Conservation (phyloP, 2,888 invertebrate species). For the Subacronicta megacephala region DNA sequence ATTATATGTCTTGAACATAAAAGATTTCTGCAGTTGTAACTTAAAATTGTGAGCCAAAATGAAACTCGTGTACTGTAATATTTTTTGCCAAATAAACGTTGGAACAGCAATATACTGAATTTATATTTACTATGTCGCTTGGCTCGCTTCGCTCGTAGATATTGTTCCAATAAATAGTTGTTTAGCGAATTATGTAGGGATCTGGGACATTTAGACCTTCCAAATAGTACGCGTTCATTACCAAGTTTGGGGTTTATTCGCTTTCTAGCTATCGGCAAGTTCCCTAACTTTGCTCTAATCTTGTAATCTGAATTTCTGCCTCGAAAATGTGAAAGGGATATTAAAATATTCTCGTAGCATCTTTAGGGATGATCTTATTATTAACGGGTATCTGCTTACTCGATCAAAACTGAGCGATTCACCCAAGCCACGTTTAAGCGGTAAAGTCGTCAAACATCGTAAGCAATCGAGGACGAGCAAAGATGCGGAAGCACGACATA, state of each 20-base stretch:
- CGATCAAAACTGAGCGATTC: conserved; percentile 35
- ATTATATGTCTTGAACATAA: conserved; percentile 18
- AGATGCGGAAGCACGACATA: conserved; percentile 63
- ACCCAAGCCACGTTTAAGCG: conserved; percentile 48
- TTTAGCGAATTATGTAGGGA: conserved; percentile 53
- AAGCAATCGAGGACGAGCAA: conserved; percentile 41
- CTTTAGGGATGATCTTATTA: conserved; percentile 46
- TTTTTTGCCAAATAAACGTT: conserved; percentile 63
- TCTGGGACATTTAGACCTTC: conserved; percentile 41
- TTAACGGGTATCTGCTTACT: conserved; percentile 30
- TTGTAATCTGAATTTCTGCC: conserved; percentile 21
- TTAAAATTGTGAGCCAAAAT: conserved; percentile 47
- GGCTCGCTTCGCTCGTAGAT: conserved; percentile 56
- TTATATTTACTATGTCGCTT: conserved; percentile 62
- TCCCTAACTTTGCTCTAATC: conserved; percentile 51
- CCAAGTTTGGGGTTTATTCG: conserved; percentile 54
- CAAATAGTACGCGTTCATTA: conserved; percentile 58
- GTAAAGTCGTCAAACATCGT: conserved; percentile 59
- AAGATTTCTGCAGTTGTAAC: conserved; percentile 23
- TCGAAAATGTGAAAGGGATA: conserved; percentile 10
- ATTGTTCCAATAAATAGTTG: conserved; percentile 60
- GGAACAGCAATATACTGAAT: conserved; percentile 61
- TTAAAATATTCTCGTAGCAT: conserved; percentile 13
- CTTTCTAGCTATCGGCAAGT: conserved; percentile 56
- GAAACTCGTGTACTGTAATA: conserved; percentile 45